Evolutionary conservation across 2,113 vertebrate species (phyloP).

Genomic region (Chlorocebus sabaeus): DNA sequence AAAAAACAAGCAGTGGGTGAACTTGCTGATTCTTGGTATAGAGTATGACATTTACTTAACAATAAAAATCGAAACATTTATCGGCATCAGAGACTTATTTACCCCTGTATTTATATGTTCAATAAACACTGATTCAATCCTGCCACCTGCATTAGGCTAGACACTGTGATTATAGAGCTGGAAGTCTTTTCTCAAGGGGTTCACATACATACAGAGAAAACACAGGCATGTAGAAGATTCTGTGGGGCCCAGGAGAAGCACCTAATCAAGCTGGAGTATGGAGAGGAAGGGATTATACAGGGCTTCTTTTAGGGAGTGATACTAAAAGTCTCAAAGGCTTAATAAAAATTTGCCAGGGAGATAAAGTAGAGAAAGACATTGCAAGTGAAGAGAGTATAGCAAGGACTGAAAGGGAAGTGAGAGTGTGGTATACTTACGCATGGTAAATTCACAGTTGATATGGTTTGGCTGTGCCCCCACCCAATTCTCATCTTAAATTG

Average conservation of each 20-base stretch:
- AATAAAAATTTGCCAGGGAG: neutral
- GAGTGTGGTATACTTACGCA: neutral
- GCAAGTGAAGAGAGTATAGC: neutral
- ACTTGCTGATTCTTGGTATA: neutral
- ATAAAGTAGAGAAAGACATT: neutral
- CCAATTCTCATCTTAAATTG: too few species aligned
- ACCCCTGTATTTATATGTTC: neutral
- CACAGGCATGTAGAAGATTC: neutral
- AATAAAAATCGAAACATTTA: neutral
- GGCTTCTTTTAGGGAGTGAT: neutral
- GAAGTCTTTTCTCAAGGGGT: neutral
- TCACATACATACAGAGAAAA: neutral
- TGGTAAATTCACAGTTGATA: neutral
- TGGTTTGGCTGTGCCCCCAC: too few species aligned
- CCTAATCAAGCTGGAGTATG: neutral
- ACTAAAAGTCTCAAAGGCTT: neutral
- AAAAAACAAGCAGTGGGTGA: neutral
- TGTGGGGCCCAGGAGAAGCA: neutral
- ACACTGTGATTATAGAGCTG: neutral
- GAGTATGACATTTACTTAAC: neutral
- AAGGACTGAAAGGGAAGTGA: neutral
- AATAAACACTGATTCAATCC: neutral
- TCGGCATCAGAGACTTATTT: neutral
- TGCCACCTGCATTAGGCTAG: neutral
- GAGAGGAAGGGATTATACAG: neutral